Evolutionary conservation across 2,113 vertebrate species (phyloP), one percentile per base, ranked within the genome.

Genomic region (Taurulus bubalis): DNA sequence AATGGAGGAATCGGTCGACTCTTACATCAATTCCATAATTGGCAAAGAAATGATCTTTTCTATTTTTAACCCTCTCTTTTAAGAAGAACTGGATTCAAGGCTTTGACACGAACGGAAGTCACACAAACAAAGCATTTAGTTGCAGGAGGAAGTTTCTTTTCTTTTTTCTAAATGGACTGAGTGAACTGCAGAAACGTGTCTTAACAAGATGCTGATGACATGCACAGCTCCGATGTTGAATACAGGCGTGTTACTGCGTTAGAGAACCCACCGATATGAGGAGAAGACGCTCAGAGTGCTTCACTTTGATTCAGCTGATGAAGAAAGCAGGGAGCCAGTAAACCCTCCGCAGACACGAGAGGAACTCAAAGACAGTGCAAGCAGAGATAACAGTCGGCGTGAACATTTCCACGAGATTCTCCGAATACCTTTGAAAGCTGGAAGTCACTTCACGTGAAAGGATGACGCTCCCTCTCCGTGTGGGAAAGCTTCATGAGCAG

Each of bases 401-500:
- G 45, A 30, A 40, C 64, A 32, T 69, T 62, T 53, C 60, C 53
- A 34, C 2, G 10, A 68, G 28, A 26, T 69, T 70, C 22, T 71
- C 16, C 63, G 63, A 72, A 71, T 28, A 51, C 63, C 67, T 82
- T 59, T 65, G 32, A 51, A 51, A 26, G 74, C 58, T 70, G 63
- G 12, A 36, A 68, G 85, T 81, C 58, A 75, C 69, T 74, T 66
- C 16, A 36, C 49, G 51, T 74, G 34, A 79, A 56, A 49, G 65
- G 56, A 38, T 51, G 75, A 82, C 45, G 79, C 40, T n/a, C 62
- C 53, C 20, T 71, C 42, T 24, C 42, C 75, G 66, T 75, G 70
- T 70, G 71, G 20, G 51, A 83, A 63, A 85, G 79, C 76, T 75
- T 83, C 40, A 85, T 82, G 58, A 87, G 86, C 71, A 82, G 79